Evolutionary conservation across 2,797 vertebrate species (phyloP).

Genomic region (Oceanodroma leucorhoa): DNA sequence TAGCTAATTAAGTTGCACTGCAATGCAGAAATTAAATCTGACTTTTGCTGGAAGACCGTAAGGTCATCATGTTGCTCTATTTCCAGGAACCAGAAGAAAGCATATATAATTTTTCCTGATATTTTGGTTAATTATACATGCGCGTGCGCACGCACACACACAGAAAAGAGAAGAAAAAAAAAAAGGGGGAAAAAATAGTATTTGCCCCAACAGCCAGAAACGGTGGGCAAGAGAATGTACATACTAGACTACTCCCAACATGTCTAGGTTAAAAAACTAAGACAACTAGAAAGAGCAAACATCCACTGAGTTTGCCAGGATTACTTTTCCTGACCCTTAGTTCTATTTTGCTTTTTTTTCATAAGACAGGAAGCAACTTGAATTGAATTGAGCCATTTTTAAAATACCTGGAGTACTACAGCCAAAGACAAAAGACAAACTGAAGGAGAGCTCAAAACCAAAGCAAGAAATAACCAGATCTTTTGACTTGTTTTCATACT

Average conservation of each 20-base stretch:
- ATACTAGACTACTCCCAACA: background rate
- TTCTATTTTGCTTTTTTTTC: background rate
- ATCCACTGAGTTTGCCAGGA: background rate
- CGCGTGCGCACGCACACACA: background rate
- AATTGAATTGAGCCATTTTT: background rate
- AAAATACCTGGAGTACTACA: background rate
- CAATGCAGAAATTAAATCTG: slow-evolving; percentile 56
- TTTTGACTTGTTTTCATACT: background rate
- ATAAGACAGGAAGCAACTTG: slow-evolving; percentile 16
- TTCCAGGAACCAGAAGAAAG: slow-evolving; percentile 59
- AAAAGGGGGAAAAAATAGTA: background rate
- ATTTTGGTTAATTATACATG: slow-evolving; percentile 6
- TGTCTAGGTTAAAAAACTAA: background rate
- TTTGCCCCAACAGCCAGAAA: slow-evolving; percentile 8
- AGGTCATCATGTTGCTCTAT: slow-evolving; percentile 34
- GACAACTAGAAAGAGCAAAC: background rate
- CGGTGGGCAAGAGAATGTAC: background rate
- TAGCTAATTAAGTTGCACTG: slow-evolving; percentile 35
- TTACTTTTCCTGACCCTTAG: background rate
- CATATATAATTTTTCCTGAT: slow-evolving; percentile 48
- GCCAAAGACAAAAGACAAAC: slow-evolving; percentile 6
- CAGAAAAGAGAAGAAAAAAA: background rate
- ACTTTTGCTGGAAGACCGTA: slow-evolving; percentile 23
- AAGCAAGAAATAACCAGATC: background rate
- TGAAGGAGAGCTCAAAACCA: slow-evolving; percentile 24